phyloP scores from a whole-genome alignment of 23 tunicate genomes.

The Aplidium turbinatum region DNA sequence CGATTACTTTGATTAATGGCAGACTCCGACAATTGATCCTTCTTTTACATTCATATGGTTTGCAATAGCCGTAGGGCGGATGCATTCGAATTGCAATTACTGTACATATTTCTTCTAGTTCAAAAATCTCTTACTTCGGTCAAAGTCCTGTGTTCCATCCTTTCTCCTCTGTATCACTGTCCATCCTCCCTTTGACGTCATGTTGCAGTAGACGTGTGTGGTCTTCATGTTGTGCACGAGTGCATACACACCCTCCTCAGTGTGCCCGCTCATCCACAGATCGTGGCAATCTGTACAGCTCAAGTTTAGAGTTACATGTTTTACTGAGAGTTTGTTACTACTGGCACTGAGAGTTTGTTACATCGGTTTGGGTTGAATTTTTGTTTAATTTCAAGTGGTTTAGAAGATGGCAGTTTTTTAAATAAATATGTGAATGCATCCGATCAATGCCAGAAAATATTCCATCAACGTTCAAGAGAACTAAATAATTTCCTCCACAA shows the following conservation, averaged over 20 bases:
- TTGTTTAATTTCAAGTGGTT: no score
- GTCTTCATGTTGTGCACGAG: constrained; percentile 70
- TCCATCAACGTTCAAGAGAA: not conserved
- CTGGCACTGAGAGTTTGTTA: no score
- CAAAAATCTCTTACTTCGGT: constrained; percentile 37
- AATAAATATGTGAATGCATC: not conserved
- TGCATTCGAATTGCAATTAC: no score
- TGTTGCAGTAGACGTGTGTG: constrained; percentile 70
- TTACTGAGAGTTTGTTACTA: no score
- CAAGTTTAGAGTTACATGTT: no score
- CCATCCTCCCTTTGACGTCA: constrained; percentile 90
- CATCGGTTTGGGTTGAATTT: no score
- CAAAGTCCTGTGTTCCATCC: constrained; percentile 92
- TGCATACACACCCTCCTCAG: constrained; percentile 77
- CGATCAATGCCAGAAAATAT: not conserved
- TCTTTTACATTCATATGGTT: no score
- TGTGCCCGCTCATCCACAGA: constrained; percentile 80
- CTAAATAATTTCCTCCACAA: not conserved
- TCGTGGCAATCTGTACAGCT: constrained; percentile 82
- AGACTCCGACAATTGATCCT: no score
- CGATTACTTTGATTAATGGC: no score
- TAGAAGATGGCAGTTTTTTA: not conserved
- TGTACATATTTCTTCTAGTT: no score
- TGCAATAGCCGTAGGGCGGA: no score
- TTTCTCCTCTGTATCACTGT: constrained; percentile 73